Evolutionary conservation across 2,113 vertebrate genomes (phyloP).

Genomic region (Lophotis ruficrista): DNA sequence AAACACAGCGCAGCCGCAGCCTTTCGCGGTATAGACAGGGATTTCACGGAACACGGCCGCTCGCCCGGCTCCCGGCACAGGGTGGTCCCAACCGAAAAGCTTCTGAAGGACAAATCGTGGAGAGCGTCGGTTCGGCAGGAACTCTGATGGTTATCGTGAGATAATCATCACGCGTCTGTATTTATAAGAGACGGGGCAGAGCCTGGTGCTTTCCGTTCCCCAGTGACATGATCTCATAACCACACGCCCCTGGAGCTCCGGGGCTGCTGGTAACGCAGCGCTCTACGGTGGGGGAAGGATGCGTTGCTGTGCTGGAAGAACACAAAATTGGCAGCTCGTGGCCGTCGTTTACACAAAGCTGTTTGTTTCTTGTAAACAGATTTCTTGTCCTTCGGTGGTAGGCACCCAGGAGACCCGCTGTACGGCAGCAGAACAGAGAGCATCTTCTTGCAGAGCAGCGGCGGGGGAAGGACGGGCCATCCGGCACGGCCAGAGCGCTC

Average conservation of each 20-base stretch:
- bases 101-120: neutral
- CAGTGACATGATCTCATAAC: neutral
- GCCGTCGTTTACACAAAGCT: neutral
- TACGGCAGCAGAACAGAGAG: neutral
- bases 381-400: neutral
- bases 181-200: neutral
- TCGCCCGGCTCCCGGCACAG: neutral
- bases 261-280: fast-evolving
- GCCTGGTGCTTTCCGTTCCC: neutral
- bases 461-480: neutral
- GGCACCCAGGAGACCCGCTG: neutral
- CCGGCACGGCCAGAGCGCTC: fast-evolving
- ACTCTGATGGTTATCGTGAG: neutral
- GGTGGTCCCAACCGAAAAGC: neutral
- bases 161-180: constrained; percentile 2
- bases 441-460: neutral
- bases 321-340: neutral
- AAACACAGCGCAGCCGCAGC: neutral
- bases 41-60: neutral
- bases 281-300: neutral
- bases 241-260: neutral
- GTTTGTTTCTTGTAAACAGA: constrained; percentile 18
- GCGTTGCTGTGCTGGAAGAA: neutral
- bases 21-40: neutral
- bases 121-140: neutral